Percentiles rank a stretch among this genome's conserved stretches.
Conservation (phyloP, 2,888 invertebrate species). For the Atherix ibis region DNA sequence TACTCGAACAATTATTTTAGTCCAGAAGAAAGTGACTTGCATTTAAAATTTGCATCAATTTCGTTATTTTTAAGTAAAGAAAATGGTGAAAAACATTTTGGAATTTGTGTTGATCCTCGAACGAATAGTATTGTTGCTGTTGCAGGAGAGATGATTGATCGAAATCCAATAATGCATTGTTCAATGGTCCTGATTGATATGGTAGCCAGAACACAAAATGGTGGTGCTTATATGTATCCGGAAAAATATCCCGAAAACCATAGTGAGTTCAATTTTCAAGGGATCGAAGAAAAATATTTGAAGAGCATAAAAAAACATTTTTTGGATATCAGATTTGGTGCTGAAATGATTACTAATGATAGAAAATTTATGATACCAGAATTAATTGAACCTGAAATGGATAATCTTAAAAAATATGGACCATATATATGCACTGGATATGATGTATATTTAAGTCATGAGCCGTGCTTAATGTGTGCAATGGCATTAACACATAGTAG, state of each 20-base stretch:
- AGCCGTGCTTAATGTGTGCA: slow-evolving; percentile 89
- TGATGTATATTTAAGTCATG: slow-evolving; percentile 62
- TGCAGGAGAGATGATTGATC: slow-evolving; percentile 38
- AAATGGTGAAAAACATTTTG: slow-evolving; percentile 27
- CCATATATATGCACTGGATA: slow-evolving; percentile 81
- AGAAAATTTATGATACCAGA: slow-evolving; percentile 10
- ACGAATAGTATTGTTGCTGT: slow-evolving; percentile 48
- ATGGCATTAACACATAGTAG: slow-evolving; percentile 93
- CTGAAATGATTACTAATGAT: slow-evolving; percentile 26
- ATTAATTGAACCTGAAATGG: slow-evolving; percentile 12
- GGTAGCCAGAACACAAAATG: slow-evolving; percentile 68
- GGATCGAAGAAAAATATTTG: slow-evolving; percentile 33
- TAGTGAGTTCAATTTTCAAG: slow-evolving; percentile 21
- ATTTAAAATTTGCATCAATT: slow-evolving; percentile 43
- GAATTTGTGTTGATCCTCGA: slow-evolving; percentile 61
- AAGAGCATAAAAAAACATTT: slow-evolving; percentile 27
- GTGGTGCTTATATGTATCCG: slow-evolving; percentile 47
- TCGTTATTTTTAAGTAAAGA: slow-evolving; percentile 20
- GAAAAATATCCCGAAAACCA: slow-evolving; percentile 19
- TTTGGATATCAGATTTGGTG: slow-evolving; percentile 34
- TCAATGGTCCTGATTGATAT: slow-evolving; percentile 73
- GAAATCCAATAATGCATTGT: slow-evolving; percentile 68
- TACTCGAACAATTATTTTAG: slow-evolving; percentile 45
- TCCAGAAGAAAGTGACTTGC: slow-evolving; percentile 35
- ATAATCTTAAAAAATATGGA: slow-evolving; percentile 33